Conservation (phyloP, 2,113 vertebrate genomes). For the Leptocoma aspasia region DNA sequence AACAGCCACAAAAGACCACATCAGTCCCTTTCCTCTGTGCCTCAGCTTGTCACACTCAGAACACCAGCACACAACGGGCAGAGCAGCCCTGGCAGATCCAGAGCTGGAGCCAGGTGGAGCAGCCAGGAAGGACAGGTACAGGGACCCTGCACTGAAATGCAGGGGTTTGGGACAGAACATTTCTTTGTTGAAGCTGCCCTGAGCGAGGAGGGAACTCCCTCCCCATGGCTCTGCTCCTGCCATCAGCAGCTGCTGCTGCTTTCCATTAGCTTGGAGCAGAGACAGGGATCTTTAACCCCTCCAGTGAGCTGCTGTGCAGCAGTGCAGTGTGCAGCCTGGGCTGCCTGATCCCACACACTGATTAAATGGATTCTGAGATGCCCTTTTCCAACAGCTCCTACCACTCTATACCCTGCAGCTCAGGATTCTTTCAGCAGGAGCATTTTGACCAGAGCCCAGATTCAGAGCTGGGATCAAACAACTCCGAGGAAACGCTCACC, state of each 20-base stretch:
- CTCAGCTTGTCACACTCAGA: rapidly evolving
- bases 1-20: rapidly evolving
- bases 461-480: neutral
- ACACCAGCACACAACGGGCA: neutral
- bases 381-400: neutral
- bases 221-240: neutral
- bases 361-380: neutral
- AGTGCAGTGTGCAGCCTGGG: neutral
- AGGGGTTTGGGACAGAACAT: neutral
- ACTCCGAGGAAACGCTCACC: neutral
- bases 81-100: neutral
- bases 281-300: neutral
- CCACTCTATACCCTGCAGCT: neutral
- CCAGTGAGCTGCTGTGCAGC: neutral
- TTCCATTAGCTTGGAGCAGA: neutral
- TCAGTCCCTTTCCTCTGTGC: neutral
- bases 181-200: neutral
- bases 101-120: neutral
- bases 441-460: neutral
- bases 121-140: neutral
- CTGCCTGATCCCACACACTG: neutral
- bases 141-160: neutral
- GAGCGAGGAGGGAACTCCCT: neutral
- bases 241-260: neutral
- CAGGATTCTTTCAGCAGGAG: neutral